phyloP scores from a whole-genome alignment of 2,888 invertebrate species.

The Glyphotaelius pellucidus region DNA sequence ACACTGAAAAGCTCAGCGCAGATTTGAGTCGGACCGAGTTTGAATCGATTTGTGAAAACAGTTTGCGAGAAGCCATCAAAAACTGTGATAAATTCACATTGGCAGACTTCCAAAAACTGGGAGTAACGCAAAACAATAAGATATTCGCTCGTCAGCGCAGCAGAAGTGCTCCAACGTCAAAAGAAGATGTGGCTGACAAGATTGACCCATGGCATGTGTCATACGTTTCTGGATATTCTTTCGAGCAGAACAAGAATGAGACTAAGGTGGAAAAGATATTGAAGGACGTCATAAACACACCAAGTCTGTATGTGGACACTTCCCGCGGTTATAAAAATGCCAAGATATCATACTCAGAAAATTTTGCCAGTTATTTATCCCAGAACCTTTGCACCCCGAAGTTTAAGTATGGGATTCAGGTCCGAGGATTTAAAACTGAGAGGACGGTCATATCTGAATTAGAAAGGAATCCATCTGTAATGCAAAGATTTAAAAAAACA shows the following conservation, averaged over 20 bases:
- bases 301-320: slow-evolving; percentile 58
- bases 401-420: slow-evolving; percentile 75
- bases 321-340: slow-evolving; percentile 58
- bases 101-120: slow-evolving; percentile 56
- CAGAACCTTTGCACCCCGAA: slow-evolving; percentile 68
- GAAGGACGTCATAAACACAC: slow-evolving; percentile 50
- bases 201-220: slow-evolving; percentile 70
- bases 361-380: slow-evolving; percentile 70
- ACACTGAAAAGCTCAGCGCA: slow-evolving; percentile 69
- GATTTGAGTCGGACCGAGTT: slow-evolving; percentile 55
- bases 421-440: slow-evolving; percentile 89
- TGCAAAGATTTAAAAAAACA: slow-evolving; percentile 81
- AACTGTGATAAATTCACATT: slow-evolving; percentile 72
- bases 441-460: slow-evolving; percentile 83
- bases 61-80: slow-evolving; percentile 72
- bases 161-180: slow-evolving; percentile 30
- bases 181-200: slow-evolving; percentile 36
- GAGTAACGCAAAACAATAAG: slow-evolving; percentile 32
- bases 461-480: slow-evolving; percentile 83
- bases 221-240: slow-evolving; percentile 69
- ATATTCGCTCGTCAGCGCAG: slow-evolving; percentile 38
- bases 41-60: slow-evolving; percentile 73
- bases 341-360: slow-evolving; percentile 70
- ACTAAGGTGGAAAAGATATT: slow-evolving; percentile 50
- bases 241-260: slow-evolving; percentile 69